phyloP scores from a whole-genome alignment of 2,797 vertebrate genomes.

The Aeoliscus strigatus region DNA sequence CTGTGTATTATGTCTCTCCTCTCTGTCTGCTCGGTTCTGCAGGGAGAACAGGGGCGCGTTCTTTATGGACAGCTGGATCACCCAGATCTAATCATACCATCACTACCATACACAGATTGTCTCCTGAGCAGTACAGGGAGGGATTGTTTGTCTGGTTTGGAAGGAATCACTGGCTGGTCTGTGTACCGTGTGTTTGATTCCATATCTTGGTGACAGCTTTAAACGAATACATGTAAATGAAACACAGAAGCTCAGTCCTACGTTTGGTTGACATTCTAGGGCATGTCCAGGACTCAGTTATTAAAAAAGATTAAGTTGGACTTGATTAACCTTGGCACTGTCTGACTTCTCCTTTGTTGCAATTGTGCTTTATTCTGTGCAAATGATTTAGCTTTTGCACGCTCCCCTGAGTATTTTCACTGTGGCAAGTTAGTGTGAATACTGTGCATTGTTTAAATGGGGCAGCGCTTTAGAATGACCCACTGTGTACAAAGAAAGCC shows the following conservation, averaged over 20 bases:
- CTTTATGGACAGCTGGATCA: conserved; percentile 20
- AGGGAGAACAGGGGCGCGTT: conserved; percentile 22
- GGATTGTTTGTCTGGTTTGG: conserved; percentile 1
- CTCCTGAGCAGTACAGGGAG: conserved; percentile 11
- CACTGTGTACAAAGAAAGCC: conserved; percentile 36
- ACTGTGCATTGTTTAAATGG: conserved; percentile 55
- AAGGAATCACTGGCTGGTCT: conserved; percentile 25
- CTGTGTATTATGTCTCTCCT: conserved; percentile 1
- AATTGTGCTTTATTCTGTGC: conserved; percentile 28
- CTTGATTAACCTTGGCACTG: conserved; percentile 22
- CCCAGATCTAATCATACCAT: conserved; percentile 18
- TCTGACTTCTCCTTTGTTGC: conserved; percentile 23
- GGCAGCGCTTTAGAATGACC: conserved; percentile 31
- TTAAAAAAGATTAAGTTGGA: background rate
- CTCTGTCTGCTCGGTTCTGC: conserved; percentile 1
- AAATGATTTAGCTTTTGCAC: conserved; percentile 37
- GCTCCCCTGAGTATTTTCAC: conserved; percentile 46
- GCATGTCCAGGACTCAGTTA: conserved; percentile 16
- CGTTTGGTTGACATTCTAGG: conserved; percentile 15
- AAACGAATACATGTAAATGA: background rate
- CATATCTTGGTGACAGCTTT: no score
- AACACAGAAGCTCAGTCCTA: conserved; percentile 1
- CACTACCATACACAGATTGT: conserved; percentile 17
- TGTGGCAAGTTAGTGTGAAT: conserved; percentile 50
- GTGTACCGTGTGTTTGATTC: conserved; percentile 7